phyloP scores from a whole-genome alignment of 2,888 invertebrate species.

The Imbricaverruca yamaguchii region DNA sequence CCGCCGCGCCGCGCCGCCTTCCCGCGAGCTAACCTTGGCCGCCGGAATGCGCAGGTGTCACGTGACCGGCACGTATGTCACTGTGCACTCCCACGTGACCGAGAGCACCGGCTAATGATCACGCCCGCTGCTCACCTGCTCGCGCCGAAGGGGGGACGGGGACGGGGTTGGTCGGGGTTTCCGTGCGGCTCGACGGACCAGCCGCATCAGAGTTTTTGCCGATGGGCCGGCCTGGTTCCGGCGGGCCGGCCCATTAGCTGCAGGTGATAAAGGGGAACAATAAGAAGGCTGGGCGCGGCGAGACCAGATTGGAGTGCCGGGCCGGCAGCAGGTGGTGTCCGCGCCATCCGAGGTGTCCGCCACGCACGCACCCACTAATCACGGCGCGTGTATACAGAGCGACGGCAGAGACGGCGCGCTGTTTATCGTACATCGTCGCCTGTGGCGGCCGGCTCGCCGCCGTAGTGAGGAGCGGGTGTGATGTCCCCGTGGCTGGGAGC shows the following conservation, averaged over 20 bases:
- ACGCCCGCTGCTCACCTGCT: neutral
- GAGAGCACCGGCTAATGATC: neutral
- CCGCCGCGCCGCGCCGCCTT: neutral
- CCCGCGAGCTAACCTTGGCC: neutral
- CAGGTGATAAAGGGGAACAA: slow-evolving; percentile 20
- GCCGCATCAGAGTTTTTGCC: neutral
- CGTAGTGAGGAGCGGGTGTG: too few relatives aligned
- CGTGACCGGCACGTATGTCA: neutral
- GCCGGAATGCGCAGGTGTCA: neutral
- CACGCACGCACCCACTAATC: neutral
- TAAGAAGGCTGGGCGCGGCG: neutral
- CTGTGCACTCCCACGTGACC: neutral
- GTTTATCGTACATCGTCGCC: neutral
- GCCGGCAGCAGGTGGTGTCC: neutral
- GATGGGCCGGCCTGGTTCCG: neutral
- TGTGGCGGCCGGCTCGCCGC: too few relatives aligned
- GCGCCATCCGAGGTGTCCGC: neutral
- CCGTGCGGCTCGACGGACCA: neutral
- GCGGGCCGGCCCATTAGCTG: neutral
- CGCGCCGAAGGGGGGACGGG: neutral
- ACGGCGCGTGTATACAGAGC: neutral
- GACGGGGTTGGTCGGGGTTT: neutral
- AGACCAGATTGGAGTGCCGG: neutral
- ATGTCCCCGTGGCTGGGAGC: too few relatives aligned
- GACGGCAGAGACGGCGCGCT: neutral